These are phyloP conservation scores for Ophion slaviceki DNA, from an alignment of 2,888 invertebrate genomes.

Conservation along the genomic window DNA sequence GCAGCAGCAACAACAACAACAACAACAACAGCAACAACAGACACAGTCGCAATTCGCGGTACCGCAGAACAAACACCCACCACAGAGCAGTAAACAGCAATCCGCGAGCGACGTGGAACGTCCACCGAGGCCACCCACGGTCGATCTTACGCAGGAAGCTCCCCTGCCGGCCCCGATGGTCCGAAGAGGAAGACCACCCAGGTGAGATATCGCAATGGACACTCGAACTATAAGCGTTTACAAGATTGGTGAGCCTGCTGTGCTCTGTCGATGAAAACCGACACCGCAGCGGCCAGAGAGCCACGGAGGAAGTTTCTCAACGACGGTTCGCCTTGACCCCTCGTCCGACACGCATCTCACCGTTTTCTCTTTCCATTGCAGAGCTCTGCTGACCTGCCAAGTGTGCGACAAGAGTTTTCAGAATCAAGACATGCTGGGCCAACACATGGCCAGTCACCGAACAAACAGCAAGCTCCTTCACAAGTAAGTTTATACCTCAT, in stretches of 20 bases:
- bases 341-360: background rate
- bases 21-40: slow-evolving; percentile 81
- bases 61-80: slow-evolving; percentile 81
- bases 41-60: slow-evolving; percentile 81
- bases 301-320: slow-evolving; percentile 14
- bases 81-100: slow-evolving; percentile 69
- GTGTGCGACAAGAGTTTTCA: slow-evolving; percentile 84
- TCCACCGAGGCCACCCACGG: slow-evolving; percentile 84
- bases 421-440: slow-evolving; percentile 83
- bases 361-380: slow-evolving; percentile 53
- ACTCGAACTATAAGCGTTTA: background rate
- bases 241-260: too few relatives aligned
- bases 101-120: slow-evolving; percentile 81
- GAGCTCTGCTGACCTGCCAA: slow-evolving; percentile 79
- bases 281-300: too few relatives aligned
- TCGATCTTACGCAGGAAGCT: slow-evolving; percentile 83
- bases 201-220: slow-evolving; percentile 69
- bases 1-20: slow-evolving; percentile 69
- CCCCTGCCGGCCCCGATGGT: slow-evolving; percentile 80
- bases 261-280: too few relatives aligned
- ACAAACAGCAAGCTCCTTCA: slow-evolving; percentile 83
- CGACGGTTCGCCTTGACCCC: slow-evolving; percentile 7
- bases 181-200: slow-evolving; percentile 81
- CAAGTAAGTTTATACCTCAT: slow-evolving; percentile 75
- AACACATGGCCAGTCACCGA: slow-evolving; percentile 84